phyloP scores from a whole-genome alignment of 2,888 invertebrate genomes.

The Gryllus longicercus region DNA sequence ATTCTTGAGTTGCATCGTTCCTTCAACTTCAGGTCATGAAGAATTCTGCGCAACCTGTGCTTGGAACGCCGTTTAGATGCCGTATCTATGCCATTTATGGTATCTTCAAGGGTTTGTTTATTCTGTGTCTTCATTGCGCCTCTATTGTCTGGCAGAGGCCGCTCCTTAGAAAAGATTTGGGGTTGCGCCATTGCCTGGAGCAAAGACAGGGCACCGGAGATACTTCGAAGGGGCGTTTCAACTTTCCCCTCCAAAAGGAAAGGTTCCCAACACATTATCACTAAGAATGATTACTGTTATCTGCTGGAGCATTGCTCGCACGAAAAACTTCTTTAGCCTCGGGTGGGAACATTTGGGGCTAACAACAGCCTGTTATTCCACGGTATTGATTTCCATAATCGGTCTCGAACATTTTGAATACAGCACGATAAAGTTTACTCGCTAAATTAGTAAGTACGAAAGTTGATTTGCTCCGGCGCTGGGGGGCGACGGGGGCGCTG shows the following conservation, averaged over 20 bases:
- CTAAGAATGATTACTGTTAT: conserved; percentile 1
- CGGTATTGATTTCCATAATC: conserved; percentile 17
- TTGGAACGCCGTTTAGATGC: too few relatives aligned
- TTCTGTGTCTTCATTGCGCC: background rate
- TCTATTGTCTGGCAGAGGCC: background rate
- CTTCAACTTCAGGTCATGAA: too few relatives aligned
- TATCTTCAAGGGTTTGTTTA: background rate
- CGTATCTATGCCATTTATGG: too few relatives aligned
- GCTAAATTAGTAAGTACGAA: conserved; percentile 1
- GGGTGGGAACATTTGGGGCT: background rate
- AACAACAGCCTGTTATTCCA: conserved; percentile 11
- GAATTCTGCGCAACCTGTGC: too few relatives aligned
- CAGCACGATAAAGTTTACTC: conserved; percentile 1
- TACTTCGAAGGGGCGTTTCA: background rate
- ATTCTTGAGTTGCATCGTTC: too few relatives aligned
- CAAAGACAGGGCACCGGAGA: background rate
- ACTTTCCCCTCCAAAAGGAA: background rate
- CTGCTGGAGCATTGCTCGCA: background rate
- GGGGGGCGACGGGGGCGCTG: background rate
- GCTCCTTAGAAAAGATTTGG: background rate
- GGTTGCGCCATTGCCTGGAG: conserved; percentile 2
- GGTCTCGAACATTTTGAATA: conserved; percentile 1
- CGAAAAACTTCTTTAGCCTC: background rate
- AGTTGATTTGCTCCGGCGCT: background rate
- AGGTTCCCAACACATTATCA: conserved; percentile 1